Percentiles rank a stretch among this genome's conserved stretches.
These are phyloP conservation scores for Mobula birostris DNA, from an alignment of 2,113 vertebrate genomes.

Conservation along the genomic window DNA sequence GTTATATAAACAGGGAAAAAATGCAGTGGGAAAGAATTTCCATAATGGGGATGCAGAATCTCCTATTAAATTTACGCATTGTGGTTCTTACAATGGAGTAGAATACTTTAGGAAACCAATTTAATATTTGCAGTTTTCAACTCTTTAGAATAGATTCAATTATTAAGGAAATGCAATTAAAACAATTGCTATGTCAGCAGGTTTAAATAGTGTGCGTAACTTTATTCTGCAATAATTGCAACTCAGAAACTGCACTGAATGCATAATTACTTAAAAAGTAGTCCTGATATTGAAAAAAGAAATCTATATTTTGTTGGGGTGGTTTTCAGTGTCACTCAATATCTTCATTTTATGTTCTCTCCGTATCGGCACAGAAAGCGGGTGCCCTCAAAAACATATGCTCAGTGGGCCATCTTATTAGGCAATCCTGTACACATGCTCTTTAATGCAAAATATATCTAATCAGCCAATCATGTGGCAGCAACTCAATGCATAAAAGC, in stretches of 20 bases:
- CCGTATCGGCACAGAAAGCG: background rate
- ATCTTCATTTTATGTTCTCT: background rate
- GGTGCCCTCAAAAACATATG: background rate
- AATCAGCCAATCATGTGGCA: no score
- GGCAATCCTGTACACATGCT: no score
- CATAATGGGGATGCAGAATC: conserved; percentile 29
- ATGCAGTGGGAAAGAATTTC: conserved; percentile 26
- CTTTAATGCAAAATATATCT: no score
- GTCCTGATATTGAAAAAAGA: background rate
- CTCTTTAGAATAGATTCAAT: background rate
- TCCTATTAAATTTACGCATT: conserved; percentile 22
- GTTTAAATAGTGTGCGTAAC: background rate
- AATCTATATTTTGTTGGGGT: background rate
- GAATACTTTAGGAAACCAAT: background rate
- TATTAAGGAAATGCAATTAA: background rate
- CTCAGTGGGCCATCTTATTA: no score
- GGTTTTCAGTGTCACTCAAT: background rate
- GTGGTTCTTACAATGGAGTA: background rate
- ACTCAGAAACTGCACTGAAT: background rate
- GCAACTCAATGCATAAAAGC: no score
- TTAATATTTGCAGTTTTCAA: conserved; percentile 7
- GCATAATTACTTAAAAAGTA: background rate
- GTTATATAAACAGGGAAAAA: conserved; percentile 48
- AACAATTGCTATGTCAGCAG: background rate
- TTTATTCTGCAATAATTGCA: background rate